Conservation (phyloP, 2,888 invertebrate genomes). For the Chirona hameri region DNA sequence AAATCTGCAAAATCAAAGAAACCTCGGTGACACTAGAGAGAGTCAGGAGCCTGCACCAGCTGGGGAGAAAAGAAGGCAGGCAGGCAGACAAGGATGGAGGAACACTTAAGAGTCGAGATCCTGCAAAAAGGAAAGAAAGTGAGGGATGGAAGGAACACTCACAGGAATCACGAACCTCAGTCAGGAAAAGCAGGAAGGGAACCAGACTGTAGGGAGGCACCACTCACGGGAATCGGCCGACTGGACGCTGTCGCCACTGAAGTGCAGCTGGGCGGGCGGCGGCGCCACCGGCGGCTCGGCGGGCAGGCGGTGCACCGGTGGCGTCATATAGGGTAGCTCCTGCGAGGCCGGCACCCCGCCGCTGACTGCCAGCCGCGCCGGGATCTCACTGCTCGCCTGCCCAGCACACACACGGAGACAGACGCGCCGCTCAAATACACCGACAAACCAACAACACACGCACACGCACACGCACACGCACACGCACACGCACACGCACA, state of each 20-base stretch:
- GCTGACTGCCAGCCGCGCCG: conserved; percentile 81
- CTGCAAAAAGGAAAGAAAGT: too few species aligned
- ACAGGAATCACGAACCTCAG: too few species aligned
- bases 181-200: too few species aligned
- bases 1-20: too few species aligned
- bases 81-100: too few species aligned
- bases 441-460: neutral
- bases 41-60: too few species aligned
- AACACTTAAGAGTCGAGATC: too few species aligned
- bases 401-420: neutral
- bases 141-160: too few species aligned
- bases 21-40: too few species aligned
- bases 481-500: too few species aligned
- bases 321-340: conserved; percentile 85
- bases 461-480: neutral
- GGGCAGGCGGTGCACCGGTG: conserved; percentile 56
- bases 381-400: conserved; percentile 52
- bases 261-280: conserved; percentile 53
- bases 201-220: neutral
- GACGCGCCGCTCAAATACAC: neutral
- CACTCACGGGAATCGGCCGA: conserved; percentile 41
- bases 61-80: too few species aligned
- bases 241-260: conserved; percentile 66
- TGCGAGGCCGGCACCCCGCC: conserved; percentile 81
- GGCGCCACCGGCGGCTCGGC: neutral